These are phyloP conservation scores for Mythimna vitellina DNA, from an alignment of 2,888 invertebrate genomes.

Conservation along the genomic window DNA sequence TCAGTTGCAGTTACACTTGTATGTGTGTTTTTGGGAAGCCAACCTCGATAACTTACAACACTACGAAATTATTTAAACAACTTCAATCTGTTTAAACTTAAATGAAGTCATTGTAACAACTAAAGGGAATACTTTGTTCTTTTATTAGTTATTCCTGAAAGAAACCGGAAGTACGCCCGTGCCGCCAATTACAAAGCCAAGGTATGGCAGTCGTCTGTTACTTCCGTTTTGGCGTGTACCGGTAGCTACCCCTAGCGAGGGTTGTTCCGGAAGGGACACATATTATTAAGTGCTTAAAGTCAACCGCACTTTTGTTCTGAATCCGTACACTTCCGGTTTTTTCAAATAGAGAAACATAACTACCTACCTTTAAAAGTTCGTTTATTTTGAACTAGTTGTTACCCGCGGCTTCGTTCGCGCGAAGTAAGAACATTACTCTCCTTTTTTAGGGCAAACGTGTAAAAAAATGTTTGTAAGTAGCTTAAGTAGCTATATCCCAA, in stretches of 20 bases:
- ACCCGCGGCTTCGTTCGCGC: no score
- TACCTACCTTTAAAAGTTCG: not conserved
- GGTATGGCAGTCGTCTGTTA: conserved; percentile 86
- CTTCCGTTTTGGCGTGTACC: conserved; percentile 87
- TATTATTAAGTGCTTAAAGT: conserved; percentile 85
- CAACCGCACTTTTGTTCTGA: conserved; percentile 82
- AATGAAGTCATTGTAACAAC: conserved; percentile 18
- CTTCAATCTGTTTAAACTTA: not conserved
- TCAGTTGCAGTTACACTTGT: not conserved
- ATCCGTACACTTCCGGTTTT: conserved; percentile 78
- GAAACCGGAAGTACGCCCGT: conserved; percentile 87
- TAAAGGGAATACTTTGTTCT: conserved; percentile 61
- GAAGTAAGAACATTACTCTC: no score
- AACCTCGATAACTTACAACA: not conserved
- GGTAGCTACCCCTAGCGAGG: conserved; percentile 83
- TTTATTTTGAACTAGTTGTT: not conserved
- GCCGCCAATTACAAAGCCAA: conserved; percentile 85
- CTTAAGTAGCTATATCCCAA: no score
- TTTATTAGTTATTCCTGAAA: conserved; percentile 66
- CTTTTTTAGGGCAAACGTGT: no score
- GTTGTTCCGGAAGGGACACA: conserved; percentile 87
- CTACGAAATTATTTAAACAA: not conserved
- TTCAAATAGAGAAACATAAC: conserved; percentile 5
- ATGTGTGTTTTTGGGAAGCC: not conserved
- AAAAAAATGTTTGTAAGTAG: no score